A percentile compares a stretch with the other conserved stretches of the same genome.
These are phyloP conservation scores for Drosophila sechellia DNA, from an alignment of 1,140 invertebrate species.

Conservation along the genomic window DNA sequence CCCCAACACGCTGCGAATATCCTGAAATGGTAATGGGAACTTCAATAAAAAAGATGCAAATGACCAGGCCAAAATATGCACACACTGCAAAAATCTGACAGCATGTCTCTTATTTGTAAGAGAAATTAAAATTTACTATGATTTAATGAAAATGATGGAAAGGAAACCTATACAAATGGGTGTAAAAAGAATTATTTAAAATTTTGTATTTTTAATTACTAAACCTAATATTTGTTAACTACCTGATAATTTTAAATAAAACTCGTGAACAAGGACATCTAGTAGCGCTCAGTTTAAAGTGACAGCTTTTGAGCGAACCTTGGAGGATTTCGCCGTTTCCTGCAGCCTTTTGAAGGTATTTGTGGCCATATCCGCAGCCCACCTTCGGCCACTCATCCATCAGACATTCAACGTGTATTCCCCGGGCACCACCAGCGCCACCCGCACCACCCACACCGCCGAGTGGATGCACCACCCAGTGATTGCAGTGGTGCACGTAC, in stretches of 20 bases:
- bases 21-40: constrained; percentile 5
- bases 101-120: neutral
- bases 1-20: constrained; percentile 9
- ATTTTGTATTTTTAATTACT: too few species aligned
- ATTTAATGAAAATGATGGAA: too few species aligned
- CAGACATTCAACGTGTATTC: constrained; percentile 48
- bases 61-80: neutral
- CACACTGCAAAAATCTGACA: neutral
- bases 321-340: constrained; percentile 7
- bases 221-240: too few species aligned
- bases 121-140: too few species aligned
- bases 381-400: constrained; percentile 28
- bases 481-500: constrained; percentile 60
- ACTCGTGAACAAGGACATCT: too few species aligned
- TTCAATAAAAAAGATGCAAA: neutral
- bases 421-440: constrained; percentile 8
- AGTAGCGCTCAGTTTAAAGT: neutral
- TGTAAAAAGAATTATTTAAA: too few species aligned
- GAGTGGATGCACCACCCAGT: constrained; percentile 28
- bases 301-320: neutral
- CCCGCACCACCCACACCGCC: neutral
- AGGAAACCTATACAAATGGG: too few species aligned
- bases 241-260: too few species aligned
- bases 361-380: constrained; percentile 11
- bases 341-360: constrained; percentile 4